Base-by-base conservation (phyloP, 2,888 invertebrate genomes). In the Nebria salina region DNA sequence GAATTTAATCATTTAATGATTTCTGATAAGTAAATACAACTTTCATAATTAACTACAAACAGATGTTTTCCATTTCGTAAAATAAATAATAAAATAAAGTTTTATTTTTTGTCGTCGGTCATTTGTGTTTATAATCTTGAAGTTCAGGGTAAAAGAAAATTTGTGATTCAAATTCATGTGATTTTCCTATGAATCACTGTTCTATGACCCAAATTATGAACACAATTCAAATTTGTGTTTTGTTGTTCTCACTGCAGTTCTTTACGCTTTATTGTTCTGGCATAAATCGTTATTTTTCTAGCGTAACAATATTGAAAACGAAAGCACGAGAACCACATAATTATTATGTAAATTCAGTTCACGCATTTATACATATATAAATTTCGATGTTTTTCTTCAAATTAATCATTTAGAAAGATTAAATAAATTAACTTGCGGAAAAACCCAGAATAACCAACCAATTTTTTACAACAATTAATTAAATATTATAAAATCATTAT, bases 381-480 rank as follows among this genome's bases (percentile, higher is more conserved):
- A 34, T 34, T 8, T 54, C 2, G 8, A 8, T 54, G 54, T 54
- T 54, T 54, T 54, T 13, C 13, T 54, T 1, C 8, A 54, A 54
- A 54, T 54, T 54, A 54, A 54, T 54, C 54, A 34, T 4, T 34
- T 34, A 54, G 54, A 54, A 13, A 11, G 8, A 54, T 54, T 54
- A 54, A 54, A 54, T 54, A 11, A 20, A 54, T 8, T 54, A 54
- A 54, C 54, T 11, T 54, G 4, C 13, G 54, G 54, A 13, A 54
- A 54, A 54, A 3, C 54, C 54, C 54, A 11, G 2, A 54, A 54
- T 54, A 54, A 54, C 13, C 54, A 7, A 54, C 54, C 54, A 11
- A 54, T 54, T 54, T 54, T 54, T 54, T 54, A 54, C 54, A 54
- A 54, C 54, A 54, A 54, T 54, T 54, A 54, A 54, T 54, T 54